Evolutionary conservation across 2,797 vertebrate genomes (phyloP).

Genomic region (Decapterus maruadsi): DNA sequence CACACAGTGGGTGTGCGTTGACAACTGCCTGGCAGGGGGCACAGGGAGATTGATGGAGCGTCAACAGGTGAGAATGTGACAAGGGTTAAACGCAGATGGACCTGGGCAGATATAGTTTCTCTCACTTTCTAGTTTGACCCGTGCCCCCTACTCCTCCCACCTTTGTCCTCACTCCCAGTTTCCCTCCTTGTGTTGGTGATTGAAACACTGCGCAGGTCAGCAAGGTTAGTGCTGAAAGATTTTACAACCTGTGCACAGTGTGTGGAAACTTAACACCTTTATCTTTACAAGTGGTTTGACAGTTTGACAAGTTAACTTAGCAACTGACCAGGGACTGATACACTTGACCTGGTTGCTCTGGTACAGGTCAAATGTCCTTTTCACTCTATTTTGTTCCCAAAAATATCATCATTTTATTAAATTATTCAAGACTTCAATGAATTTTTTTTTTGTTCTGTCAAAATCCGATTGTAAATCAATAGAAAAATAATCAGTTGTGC

Average conservation of each 20-base stretch:
- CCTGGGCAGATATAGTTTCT: conserved; percentile 63
- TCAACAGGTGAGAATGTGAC: conserved; percentile 82
- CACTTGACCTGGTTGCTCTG: background rate
- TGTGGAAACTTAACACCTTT: background rate
- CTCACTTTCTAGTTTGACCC: conserved; percentile 49
- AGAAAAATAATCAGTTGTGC: background rate
- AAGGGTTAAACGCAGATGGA: conserved; percentile 47
- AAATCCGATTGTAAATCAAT: background rate
- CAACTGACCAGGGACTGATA: background rate
- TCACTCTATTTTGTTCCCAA: background rate
- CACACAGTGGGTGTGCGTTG: conserved; percentile 42
- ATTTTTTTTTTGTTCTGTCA: background rate
- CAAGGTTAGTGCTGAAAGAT: background rate
- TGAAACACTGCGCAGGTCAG: background rate
- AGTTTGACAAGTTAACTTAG: background rate
- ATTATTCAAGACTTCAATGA: background rate
- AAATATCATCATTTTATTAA: background rate
- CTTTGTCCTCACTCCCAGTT: conserved; percentile 22
- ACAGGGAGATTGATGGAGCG: conserved; percentile 58
- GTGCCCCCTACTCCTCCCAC: background rate
- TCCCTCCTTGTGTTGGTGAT: background rate
- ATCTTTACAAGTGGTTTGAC: background rate
- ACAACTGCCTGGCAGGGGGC: conserved; percentile 64
- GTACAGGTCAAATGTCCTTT: background rate
- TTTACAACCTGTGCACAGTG: background rate